Evolutionary conservation across 92 coral and sea anemone species (phyloP).

Genomic region (Isaurus tuberculatus): DNA sequence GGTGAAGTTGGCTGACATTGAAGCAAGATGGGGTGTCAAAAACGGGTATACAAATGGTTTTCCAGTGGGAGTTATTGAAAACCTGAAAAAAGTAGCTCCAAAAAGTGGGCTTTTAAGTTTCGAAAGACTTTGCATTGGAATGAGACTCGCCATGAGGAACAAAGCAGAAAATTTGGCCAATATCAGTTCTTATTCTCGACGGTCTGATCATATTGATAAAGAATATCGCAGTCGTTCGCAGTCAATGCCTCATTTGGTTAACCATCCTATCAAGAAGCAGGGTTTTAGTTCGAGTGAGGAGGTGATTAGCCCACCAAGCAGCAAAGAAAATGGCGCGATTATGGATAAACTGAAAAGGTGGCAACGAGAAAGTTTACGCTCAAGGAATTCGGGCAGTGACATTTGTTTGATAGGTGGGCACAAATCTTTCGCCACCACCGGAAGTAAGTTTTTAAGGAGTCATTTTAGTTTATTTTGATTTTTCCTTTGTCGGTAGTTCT

Average conservation of each 20-base stretch:
- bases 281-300: slow-evolving; percentile 82
- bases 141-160: slow-evolving; percentile 75
- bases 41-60: slow-evolving; percentile 69
- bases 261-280: slow-evolving; percentile 58
- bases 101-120: slow-evolving; percentile 85
- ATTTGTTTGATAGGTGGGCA: slow-evolving; percentile 40
- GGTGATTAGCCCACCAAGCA: slow-evolving; percentile 60
- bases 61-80: slow-evolving; percentile 76
- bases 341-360: slow-evolving; percentile 70
- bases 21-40: slow-evolving; percentile 76
- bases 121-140: slow-evolving; percentile 85
- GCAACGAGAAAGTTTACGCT: slow-evolving; percentile 57
- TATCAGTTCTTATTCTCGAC: background rate
- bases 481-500: background rate
- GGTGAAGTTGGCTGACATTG: slow-evolving; percentile 84
- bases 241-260: slow-evolving; percentile 70
- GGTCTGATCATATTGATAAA: slow-evolving; percentile 11
- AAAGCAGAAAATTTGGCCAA: slow-evolving; percentile 37
- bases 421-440: slow-evolving; percentile 43
- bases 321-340: slow-evolving; percentile 63
- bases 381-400: slow-evolving; percentile 57
- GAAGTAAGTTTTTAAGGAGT: slow-evolving; percentile 34
- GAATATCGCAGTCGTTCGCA: slow-evolving; percentile 53
- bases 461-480: background rate
- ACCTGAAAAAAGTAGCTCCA: slow-evolving; percentile 78